Conservation (phyloP, 2,113 vertebrate genomes). For the Sphaerodactylus townsendi region DNA sequence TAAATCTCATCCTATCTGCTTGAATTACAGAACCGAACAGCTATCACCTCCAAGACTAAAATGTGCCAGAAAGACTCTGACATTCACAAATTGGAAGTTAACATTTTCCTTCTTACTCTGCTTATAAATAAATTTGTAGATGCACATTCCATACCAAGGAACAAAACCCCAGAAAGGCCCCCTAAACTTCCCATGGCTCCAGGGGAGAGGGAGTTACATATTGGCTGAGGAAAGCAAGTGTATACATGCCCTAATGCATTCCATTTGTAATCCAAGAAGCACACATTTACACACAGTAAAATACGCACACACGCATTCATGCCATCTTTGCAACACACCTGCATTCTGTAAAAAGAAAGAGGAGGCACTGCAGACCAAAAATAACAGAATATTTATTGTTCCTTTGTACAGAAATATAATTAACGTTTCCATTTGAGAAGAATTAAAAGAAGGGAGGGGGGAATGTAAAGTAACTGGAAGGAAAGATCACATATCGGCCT, state of each 20-base stretch:
- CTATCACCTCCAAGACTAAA: too few species aligned
- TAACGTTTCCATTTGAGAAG: slow-evolving; percentile 55
- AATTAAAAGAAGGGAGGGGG: slow-evolving; percentile 41
- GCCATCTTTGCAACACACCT: slow-evolving; percentile 27
- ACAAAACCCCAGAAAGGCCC: slow-evolving; percentile 3
- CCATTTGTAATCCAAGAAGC: slow-evolving; percentile 30
- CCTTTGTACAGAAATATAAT: slow-evolving; percentile 33
- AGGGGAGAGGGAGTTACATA: background rate
- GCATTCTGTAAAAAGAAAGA: slow-evolving; percentile 32
- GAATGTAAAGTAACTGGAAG: slow-evolving; percentile 19
- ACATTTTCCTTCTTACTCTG: background rate
- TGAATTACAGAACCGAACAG: too few species aligned
- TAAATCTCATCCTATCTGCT: too few species aligned
- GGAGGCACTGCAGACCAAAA: slow-evolving; percentile 21
- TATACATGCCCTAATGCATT: background rate
- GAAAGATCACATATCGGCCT: slow-evolving; percentile 52
- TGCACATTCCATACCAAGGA: background rate
- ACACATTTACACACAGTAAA: accelerated
- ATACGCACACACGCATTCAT: accelerated
- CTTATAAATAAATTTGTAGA: background rate
- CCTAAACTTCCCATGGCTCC: slow-evolving; percentile 4
- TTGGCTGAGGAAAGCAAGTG: background rate
- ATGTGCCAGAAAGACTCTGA: too few species aligned
- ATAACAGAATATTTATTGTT: slow-evolving; percentile 48
- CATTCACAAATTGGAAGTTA: too few species aligned